Evolutionary conservation across 1,140 invertebrate species (phyloP).

Genomic region (Bicyclus anynana): DNA sequence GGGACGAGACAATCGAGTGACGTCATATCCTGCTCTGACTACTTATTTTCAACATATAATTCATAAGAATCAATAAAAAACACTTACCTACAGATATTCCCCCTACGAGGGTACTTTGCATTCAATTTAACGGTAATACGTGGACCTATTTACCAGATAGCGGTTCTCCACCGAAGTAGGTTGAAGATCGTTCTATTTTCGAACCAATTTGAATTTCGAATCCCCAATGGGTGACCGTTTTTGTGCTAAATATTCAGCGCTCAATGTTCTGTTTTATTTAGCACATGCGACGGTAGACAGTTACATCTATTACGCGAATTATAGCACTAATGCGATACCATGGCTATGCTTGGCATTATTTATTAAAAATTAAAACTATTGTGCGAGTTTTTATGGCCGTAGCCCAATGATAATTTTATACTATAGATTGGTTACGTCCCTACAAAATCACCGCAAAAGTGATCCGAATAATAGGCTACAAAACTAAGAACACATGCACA

Average conservation of each 20-base stretch:
- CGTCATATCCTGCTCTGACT: no score
- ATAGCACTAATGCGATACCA: not conserved
- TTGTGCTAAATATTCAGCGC: constrained; percentile 59
- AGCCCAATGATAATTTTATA: no score
- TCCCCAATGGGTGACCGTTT: constrained; percentile 48
- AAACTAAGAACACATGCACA: no score
- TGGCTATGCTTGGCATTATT: not conserved
- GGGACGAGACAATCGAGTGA: no score
- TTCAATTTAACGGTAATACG: constrained; percentile 10
- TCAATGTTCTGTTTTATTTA: constrained; percentile 46
- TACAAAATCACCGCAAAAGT: no score
- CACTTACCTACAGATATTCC: not conserved
- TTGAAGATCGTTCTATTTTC: constrained; percentile 51
- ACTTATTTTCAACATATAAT: no score
- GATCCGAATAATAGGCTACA: no score
- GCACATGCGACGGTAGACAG: constrained; percentile 4
- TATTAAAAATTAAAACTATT: no score
- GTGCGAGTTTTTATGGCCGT: no score
- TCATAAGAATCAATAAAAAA: no score
- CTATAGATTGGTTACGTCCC: no score
- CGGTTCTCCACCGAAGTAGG: constrained; percentile 27
- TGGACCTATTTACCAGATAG: constrained; percentile 27
- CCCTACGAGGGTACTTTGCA: not conserved
- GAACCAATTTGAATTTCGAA: constrained; percentile 57
- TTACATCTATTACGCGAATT: not conserved